A percentile compares a stretch with the other conserved stretches of the same genome.
phyloP scores from a whole-genome alignment of 2,113 vertebrate species.

The Nesogale talazaci region DNA sequence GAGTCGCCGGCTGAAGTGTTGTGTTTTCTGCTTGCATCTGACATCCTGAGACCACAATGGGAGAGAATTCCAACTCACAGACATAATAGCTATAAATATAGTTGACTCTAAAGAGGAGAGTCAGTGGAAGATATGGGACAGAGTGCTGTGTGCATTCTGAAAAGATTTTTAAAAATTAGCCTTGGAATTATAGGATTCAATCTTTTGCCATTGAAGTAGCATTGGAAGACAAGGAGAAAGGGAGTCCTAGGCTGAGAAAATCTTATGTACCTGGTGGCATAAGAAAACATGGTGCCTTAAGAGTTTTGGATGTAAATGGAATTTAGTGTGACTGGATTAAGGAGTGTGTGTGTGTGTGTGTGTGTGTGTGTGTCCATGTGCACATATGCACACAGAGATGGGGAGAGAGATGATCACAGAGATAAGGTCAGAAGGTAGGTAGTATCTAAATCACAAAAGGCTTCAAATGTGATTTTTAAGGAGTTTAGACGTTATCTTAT shows the following conservation, averaged over 20 bases:
- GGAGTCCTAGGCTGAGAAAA: not conserved
- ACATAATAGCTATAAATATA: conserved; percentile 45
- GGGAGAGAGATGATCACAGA: not conserved
- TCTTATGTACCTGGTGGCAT: not conserved
- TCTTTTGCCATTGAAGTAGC: not conserved
- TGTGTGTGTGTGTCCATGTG: not conserved
- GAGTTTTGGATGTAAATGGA: not conserved
- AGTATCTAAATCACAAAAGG: no score
- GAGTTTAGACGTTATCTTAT: not conserved
- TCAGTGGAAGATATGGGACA: not conserved
- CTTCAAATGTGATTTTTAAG: conserved; percentile 24
- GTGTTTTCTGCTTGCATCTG: conserved; percentile 46
- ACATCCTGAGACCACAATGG: conserved; percentile 31
- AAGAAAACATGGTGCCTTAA: not conserved
- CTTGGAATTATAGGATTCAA: not conserved
- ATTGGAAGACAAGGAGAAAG: not conserved
- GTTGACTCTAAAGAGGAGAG: conserved; percentile 1
- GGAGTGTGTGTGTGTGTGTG: not conserved
- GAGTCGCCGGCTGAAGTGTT: conserved; percentile 34
- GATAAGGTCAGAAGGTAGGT: not conserved
- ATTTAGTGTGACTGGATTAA: not conserved
- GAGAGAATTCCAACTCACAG: conserved; percentile 31
- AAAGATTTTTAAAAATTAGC: conserved; percentile 12
- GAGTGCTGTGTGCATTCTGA: not conserved
- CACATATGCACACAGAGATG: no score